Evolutionary conservation across 2,888 invertebrate genomes (phyloP), one percentile per base, ranked within the genome.

Genomic region (Himalopsyche anomala): DNA sequence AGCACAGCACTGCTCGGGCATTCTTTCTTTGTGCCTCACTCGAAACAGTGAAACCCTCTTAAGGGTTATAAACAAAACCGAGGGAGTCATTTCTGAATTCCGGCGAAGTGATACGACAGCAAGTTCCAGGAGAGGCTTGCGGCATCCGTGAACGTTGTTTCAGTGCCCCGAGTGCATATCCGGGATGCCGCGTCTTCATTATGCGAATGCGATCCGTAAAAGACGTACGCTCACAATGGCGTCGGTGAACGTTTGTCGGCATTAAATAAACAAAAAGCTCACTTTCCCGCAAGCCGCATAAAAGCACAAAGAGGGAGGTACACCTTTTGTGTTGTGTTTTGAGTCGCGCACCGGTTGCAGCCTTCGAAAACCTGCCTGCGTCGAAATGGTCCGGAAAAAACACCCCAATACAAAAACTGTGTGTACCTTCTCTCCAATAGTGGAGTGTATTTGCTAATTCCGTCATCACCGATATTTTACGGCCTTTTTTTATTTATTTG

Each of bases 231-330:
- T 56, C 80, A 82, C 54, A 84, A 81, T 62, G 80, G 45, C 54
- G 79, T 36, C 84, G 69, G 80, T 38, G 74, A 84, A 81, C 86
- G 84, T 84, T 87, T 87, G 86, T 84, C 86, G 86, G 84, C 84
- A 86, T 87, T 87, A 85, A 87, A 87, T 87, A 87, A 87, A 87
- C 87, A 87, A 74, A 74, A 87, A 85, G 87, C 87, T 80, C 79
- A 84, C 83, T 82, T 56, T 45, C 45, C 82, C n/a, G 51, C 81
- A 74, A 74, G 85, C 85, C 81, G 81, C 85, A 83, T 87, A 83
- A 85, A 87, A 87, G 83, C 87, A 80, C 83, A 85, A 85, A 87
- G 83, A 87, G 85, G 69, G 80, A 80, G 74, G 84, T 85, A 36
- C 83, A 83, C 85, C 87, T 87, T 87, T 87, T 87, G 85, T 87